These are phyloP conservation scores for Criorhina ranunculi DNA, from an alignment of 2,888 invertebrate genomes.

Conservation along the genomic window DNA sequence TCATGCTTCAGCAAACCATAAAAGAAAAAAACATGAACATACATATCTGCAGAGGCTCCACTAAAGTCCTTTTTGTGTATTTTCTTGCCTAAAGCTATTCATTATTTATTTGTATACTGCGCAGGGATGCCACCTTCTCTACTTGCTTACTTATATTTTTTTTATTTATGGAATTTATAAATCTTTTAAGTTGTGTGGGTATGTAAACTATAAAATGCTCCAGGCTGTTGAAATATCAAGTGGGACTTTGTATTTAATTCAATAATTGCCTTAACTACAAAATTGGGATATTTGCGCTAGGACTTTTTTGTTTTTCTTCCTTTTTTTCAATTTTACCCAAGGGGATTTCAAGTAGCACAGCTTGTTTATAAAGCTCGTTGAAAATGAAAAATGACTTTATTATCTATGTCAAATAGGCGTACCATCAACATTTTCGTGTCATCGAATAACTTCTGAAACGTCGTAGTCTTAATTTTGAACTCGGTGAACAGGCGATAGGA, in stretches of 20 bases:
- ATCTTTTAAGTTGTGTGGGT: not conserved
- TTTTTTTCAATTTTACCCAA: no score
- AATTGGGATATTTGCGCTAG: no score
- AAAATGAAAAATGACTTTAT: no score
- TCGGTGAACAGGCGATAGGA: no score
- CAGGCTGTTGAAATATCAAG: not conserved
- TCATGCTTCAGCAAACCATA: not conserved
- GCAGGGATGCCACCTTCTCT: not conserved
- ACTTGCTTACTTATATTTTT: not conserved
- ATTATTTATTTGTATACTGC: not conserved
- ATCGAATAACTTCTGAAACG: no score
- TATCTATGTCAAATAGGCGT: no score
- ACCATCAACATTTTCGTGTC: no score
- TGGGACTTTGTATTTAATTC: not conserved
- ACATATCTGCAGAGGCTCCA: not conserved
- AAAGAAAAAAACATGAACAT: not conserved
- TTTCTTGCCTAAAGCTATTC: not conserved
- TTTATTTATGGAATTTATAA: not conserved
- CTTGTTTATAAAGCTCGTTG: no score
- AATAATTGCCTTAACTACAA: not conserved
- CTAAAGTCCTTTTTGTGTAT: constrained; percentile 3
- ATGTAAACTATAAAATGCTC: not conserved
- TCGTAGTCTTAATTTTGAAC: no score
- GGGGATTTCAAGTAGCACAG: no score
- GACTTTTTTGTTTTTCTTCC: no score